Evolutionary conservation across 2,113 vertebrate genomes (phyloP), one percentile per base, ranked within the genome.

Genomic region (Cochlearius cochlearius): DNA sequence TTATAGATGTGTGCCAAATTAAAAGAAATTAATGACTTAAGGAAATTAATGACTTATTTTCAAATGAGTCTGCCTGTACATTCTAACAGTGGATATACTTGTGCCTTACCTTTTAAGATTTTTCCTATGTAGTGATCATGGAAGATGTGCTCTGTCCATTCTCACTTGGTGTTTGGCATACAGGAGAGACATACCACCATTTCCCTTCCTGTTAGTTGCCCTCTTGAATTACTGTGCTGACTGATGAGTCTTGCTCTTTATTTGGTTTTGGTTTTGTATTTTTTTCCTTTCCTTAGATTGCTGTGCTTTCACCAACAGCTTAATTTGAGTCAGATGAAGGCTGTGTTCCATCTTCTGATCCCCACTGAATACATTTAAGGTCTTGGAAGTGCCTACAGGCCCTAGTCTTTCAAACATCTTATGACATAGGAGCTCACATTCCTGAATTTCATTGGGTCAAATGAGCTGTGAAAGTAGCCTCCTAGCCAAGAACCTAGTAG

Each of bases 181-280:
- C 90, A 95, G 92, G 84, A 97, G 94, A 96, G 85, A 85, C 77
- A 49, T 87, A 93, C 92, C 94, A 97, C 96, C 94, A 93, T 93
- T 95, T 93, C 62, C 47, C 71, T 88, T 66, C 74, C 52, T 88
- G 12, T 34, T 82, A 27, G 8, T 59, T 92, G 66, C 12, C 38
- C 30, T 81, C 52, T 86, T 66, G n/a, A 72, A 39, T 81, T 67
- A n/a, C 52, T 92, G 52, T 71, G 17, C 30, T 88, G 63, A 36
- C 49, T 32, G 21, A 60, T 11, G 39, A 71, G 55, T 60, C 39
- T 17, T 66, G 18, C 25, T 86, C 50, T 86, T 75, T 50, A 34
- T 82, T 38, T 86, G 22, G 10, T 71, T 81, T 56, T 9, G 38
- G 9, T 1, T 85, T 86, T 91, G 5, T 53, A 5, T 36, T 73